Conservation (phyloP, 2,888 invertebrate species). For the Zaprionus lineosus region DNA sequence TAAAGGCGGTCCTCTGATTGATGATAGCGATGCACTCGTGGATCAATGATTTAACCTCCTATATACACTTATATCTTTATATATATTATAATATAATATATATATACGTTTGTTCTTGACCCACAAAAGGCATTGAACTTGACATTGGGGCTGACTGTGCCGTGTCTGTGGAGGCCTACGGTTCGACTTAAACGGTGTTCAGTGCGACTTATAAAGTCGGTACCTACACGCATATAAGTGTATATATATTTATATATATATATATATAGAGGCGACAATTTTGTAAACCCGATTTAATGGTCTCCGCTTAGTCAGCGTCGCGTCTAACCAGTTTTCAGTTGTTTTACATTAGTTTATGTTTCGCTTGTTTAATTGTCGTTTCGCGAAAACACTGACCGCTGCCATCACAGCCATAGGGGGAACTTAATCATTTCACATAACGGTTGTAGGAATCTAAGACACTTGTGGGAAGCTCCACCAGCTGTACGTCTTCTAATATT, state of each 20-base stretch:
- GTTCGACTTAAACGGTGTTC: not conserved
- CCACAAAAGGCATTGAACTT: constrained; percentile 43
- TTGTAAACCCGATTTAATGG: constrained; percentile 9
- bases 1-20: constrained; percentile 8
- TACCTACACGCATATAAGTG: too few relatives aligned
- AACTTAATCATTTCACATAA: constrained; percentile 16
- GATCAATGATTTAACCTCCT: not conserved
- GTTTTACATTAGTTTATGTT: constrained; percentile 6
- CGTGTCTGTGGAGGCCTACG: constrained; percentile 10
- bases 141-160: constrained; percentile 36
- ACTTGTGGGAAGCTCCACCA: too few relatives aligned
- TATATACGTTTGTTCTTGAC: constrained; percentile 1
- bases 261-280: not conserved
- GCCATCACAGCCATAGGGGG: too few relatives aligned
- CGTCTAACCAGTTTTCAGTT: constrained; percentile 26
- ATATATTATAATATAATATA: not conserved
- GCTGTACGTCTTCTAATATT: too few relatives aligned
- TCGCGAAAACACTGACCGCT: too few relatives aligned
- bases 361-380: constrained; percentile 36
- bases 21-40: not conserved
- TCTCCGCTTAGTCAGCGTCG: constrained; percentile 19
- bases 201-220: too few relatives aligned
- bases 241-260: not conserved
- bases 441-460: too few relatives aligned
- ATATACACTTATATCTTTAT: not conserved